A percentile compares a stretch with the other conserved stretches of the same genome.
These are phyloP conservation scores for Epinephelus coioides DNA, from an alignment of 2,797 vertebrate genomes.

Conservation along the genomic window DNA sequence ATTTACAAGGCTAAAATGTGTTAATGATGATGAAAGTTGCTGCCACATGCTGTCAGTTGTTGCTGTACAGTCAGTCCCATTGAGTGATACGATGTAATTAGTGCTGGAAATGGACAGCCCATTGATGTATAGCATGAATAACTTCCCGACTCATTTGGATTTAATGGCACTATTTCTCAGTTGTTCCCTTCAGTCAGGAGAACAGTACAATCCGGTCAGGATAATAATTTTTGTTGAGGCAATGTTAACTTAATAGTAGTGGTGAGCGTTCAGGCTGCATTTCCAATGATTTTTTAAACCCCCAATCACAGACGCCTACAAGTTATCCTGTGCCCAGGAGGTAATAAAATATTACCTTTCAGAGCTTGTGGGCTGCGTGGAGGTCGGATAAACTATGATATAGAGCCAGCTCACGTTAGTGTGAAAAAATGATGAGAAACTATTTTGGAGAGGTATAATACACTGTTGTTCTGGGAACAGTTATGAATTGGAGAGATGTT, in stretches of 20 bases:
- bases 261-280: not conserved
- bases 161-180: constrained; percentile 46
- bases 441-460: not conserved
- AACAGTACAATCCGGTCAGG: constrained; percentile 9
- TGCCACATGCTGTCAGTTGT: not conserved
- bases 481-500: not conserved
- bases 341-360: not conserved
- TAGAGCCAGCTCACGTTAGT: not conserved
- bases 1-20: not conserved
- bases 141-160: not conserved
- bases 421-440: too few relatives aligned
- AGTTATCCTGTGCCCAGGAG: not conserved
- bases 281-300: not conserved
- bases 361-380: not conserved
- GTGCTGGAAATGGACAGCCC: not conserved
- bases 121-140: constrained; percentile 28
- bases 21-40: constrained; percentile 4
- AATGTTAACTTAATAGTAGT: not conserved
- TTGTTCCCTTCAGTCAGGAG: not conserved
- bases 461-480: too few relatives aligned
- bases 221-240: constrained; percentile 9
- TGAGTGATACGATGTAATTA: constrained; percentile 21
- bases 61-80: not conserved
- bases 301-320: not conserved
- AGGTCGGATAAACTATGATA: not conserved